Percentiles rank a stretch among this genome's conserved stretches.
Conservation (phyloP, 2,888 invertebrate genomes). For the Drosophila multiciliata region DNA sequence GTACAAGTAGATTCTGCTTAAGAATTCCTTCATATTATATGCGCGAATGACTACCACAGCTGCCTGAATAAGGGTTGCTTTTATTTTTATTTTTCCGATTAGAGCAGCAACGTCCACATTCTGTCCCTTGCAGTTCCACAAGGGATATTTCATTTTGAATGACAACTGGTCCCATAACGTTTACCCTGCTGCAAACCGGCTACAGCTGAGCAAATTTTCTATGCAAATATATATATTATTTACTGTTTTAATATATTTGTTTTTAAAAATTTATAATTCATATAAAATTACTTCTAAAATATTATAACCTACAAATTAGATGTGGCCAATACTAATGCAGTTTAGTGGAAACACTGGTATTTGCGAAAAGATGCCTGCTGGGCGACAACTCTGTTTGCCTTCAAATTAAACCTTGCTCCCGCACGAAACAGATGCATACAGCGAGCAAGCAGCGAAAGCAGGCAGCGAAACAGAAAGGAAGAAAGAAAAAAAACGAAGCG, state of each 20-base stretch:
- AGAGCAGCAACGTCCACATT: constrained; percentile 34
- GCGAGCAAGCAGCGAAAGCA: constrained; percentile 1
- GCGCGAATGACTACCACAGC: constrained; percentile 39
- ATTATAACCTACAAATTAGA: not conserved
- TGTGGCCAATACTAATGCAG: not conserved
- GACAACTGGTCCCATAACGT: constrained; percentile 40
- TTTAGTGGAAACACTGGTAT: constrained; percentile 18
- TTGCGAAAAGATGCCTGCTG: not conserved
- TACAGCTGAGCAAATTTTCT: not conserved
- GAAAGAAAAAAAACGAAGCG: constrained; percentile 1
- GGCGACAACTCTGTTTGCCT: constrained; percentile 35
- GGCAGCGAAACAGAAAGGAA: constrained; percentile 22
- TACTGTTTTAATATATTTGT: not conserved
- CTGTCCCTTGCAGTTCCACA: constrained; percentile 9
- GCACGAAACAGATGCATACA: constrained; percentile 29
- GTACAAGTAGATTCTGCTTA: constrained; percentile 31
- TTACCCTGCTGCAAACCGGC: constrained; percentile 49
- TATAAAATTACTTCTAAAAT: not conserved
- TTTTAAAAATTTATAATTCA: not conserved
- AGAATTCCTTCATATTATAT: constrained; percentile 21
- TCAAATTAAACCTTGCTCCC: constrained; percentile 30
- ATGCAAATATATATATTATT: not conserved
- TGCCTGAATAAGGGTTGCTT: constrained; percentile 44
- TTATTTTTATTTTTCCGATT: constrained; percentile 57
- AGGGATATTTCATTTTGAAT: constrained; percentile 19